Evolutionary conservation across 1,140 invertebrate species (phyloP), one percentile per base, ranked within the genome.

Genomic region (Trinorchestia longiramus): DNA sequence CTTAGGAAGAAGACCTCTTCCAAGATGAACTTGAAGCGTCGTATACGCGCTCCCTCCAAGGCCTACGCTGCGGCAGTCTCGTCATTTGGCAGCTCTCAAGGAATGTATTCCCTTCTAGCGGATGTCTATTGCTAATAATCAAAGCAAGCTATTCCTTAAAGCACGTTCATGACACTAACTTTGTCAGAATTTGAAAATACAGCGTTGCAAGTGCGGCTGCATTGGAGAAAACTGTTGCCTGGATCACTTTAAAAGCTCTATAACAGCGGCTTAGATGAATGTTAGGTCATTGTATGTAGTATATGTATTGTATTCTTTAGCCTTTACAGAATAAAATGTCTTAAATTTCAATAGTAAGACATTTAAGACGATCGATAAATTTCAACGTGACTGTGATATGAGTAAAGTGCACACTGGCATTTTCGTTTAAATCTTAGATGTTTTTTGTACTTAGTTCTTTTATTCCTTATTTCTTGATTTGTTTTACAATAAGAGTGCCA

Each of bases 1-100:
- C 92, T 94, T 45, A 94, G 92, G 43, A 94, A 94, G 92, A 44
- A 94, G 92, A 94, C 43, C 44, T 42, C 92, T 94, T 94, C 92
- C 44, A 40, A 45, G 92, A 94, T 94, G 92, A 94, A 47, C 92
- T 94, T 45, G 92, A 43, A 94, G 44, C 40, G 62, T 77, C 36
- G 62, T 77, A 77, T 77, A 77, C 47, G 47, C 47, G 47, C 47
- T 53, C 47, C 6, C 47, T 53, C 6, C 47, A 53, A 19, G 47
- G 47, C 19, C 47, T 77, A 36, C 62, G 62, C 62, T 28, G 62
- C 62, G 1, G 62, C 62, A 36, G 15, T 36, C 62, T 77, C 62
- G 1, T 36, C 62, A 19, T 77, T 77, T 77, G 62, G 15, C 62
- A 77, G 62, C 11, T 11, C 62, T 77, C 11, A 77, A 77, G 62